These are phyloP conservation scores for Calephelis nemesis DNA, from an alignment of 1,140 invertebrate genomes.

Conservation along the genomic window DNA sequence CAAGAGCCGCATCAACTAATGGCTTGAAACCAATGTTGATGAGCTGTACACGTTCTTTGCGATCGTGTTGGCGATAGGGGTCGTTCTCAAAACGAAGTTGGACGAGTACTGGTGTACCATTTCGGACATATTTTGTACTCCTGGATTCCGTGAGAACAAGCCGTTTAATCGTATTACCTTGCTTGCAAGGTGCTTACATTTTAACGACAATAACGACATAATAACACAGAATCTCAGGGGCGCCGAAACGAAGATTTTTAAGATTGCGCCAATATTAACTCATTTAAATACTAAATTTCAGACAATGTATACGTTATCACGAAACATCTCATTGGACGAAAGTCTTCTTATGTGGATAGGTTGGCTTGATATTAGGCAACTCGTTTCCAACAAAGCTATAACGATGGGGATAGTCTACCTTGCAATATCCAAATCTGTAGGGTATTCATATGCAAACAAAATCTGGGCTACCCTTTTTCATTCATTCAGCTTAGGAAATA, in stretches of 20 bases:
- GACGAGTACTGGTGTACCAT: constrained; percentile 29
- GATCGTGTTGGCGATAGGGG: too few relatives aligned
- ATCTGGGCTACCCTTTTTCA: too few relatives aligned
- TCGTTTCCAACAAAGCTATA: constrained; percentile 32
- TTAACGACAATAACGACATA: constrained; percentile 27
- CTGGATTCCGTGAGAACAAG: constrained; percentile 28
- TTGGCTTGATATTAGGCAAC: constrained; percentile 30
- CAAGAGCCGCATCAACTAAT: too few relatives aligned
- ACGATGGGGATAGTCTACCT: constrained; percentile 23
- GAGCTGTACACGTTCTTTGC: too few relatives aligned
- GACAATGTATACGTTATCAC: not conserved
- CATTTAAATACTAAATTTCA: constrained; percentile 37
- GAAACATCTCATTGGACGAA: constrained; percentile 38
- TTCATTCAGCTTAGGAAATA: too few relatives aligned
- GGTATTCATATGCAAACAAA: too few relatives aligned
- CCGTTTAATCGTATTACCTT: constrained; percentile 21
- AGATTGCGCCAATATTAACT: not conserved
- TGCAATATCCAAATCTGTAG: too few relatives aligned
- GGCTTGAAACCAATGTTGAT: too few relatives aligned
- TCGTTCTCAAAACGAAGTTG: too few relatives aligned
- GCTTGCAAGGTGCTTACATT: not conserved
- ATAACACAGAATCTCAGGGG: not conserved
- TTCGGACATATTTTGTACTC: constrained; percentile 28
- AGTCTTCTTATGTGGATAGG: constrained; percentile 33
- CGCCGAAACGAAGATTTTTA: constrained; percentile 28